Evolutionary conservation across 2,113 vertebrate genomes (phyloP), one percentile per base, ranked within the genome.

Genomic region (Nestor notabilis): DNA sequence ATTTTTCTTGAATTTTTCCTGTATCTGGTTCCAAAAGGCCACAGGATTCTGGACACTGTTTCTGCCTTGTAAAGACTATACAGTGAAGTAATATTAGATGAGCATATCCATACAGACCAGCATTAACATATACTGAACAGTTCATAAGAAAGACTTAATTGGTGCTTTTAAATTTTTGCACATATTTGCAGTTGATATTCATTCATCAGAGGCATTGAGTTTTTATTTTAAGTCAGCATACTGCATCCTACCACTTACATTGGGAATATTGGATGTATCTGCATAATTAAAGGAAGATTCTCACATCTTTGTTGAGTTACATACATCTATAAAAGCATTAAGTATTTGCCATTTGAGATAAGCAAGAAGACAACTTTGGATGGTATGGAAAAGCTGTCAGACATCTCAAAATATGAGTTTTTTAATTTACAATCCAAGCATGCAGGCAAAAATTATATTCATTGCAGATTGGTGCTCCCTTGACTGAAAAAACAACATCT

Each of bases 161-260:
- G 5, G 20, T 65, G 18, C 2, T 79, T 91, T 85, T 17, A 91
- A 83, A 78, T 13, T 66, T 58, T 56, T 75, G 11, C 15, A 75
- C 46, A 55, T 4, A 69, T 84, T 49, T 75, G 14, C 11, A 58
- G 24, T 16, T 0, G 0, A 56, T 79, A 76, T 31, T 65, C 1
- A 65, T 83, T 90, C 4, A 77, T 70, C 25, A 69, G 10, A 80
- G 23, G 3, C 8, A 47, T 81, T 79, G 43, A 66, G 31, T 9
- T 75, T 75, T 82, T 70, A 63, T 35, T 78, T 15, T 47, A 71
- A 79, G 12, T 53, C 63, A 87, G 31, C 17, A 44, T 28, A 49
- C 17, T 55, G 11, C 13, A 47, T 66, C 29, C 23, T 92, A 53
- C 21, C 11, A 47, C 2, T 7, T 56, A 20, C 2, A 64, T 66